Evolutionary conservation across 1,140 invertebrate species (phyloP).

Genomic region (Maconellicoccus hirsutus): DNA sequence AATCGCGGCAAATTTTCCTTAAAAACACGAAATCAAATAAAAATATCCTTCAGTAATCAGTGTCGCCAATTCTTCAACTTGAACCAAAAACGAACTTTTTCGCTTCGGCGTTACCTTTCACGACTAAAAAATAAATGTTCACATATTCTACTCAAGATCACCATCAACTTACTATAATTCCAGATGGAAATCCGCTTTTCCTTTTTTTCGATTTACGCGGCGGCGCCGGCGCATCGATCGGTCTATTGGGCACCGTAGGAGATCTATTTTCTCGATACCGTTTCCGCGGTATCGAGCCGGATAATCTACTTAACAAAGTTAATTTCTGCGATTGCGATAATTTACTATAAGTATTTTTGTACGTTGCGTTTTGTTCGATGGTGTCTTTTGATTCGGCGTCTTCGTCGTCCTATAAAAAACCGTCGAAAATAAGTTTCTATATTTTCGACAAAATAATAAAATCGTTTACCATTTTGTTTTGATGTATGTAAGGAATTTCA

Average conservation of each 20-base stretch:
- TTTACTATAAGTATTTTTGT: slow-evolving; percentile 33
- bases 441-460: not conserved
- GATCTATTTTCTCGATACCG: slow-evolving; percentile 31
- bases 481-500: slow-evolving; percentile 68
- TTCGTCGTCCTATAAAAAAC: slow-evolving; percentile 27
- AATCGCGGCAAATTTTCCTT: too few relatives aligned
- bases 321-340: slow-evolving; percentile 37
- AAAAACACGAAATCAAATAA: too few relatives aligned
- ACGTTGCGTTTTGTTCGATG: slow-evolving; percentile 16
- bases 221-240: not conserved
- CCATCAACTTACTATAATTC: slow-evolving; percentile 11
- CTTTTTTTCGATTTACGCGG: slow-evolving; percentile 39
- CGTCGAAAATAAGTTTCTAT: not conserved
- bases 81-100: too few relatives aligned
- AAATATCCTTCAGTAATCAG: too few relatives aligned
- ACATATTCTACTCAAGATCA: not conserved
- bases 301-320: slow-evolving; percentile 35
- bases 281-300: slow-evolving; percentile 32
- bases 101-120: too few relatives aligned
- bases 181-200: slow-evolving; percentile 32
- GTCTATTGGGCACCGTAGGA: slow-evolving; percentile 27
- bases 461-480: slow-evolving; percentile 51
- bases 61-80: too few relatives aligned
- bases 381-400: slow-evolving; percentile 20
- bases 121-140: too few relatives aligned